Evolutionary conservation across 2,797 vertebrate species (phyloP).

Genomic region (Silurus lanzhouensis): DNA sequence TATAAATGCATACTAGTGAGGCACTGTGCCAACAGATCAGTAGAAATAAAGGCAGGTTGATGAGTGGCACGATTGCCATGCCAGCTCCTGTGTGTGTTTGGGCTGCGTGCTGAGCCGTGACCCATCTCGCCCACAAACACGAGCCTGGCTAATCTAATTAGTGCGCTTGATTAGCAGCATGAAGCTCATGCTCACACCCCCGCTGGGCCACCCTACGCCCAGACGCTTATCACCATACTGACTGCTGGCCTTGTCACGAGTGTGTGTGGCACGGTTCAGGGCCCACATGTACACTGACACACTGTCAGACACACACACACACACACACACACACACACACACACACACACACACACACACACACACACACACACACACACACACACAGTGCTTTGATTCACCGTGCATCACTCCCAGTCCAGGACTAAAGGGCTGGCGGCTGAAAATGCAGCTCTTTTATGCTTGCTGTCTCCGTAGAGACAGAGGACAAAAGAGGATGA

Average conservation of each 20-base stretch:
- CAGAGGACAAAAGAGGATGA: slow-evolving; percentile 54
- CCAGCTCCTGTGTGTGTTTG: slow-evolving; percentile 65
- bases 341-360: not conserved
- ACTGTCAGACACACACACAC: slow-evolving; percentile 29
- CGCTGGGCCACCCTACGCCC: slow-evolving; percentile 53
- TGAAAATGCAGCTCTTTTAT: slow-evolving; percentile 52
- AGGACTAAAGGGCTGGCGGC: slow-evolving; percentile 44
- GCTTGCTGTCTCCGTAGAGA: slow-evolving; percentile 55
- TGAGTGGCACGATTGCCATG: slow-evolving; percentile 57
- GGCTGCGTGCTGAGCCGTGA: slow-evolving; percentile 69
- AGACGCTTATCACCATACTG: slow-evolving; percentile 70
- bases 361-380: slow-evolving; percentile 50
- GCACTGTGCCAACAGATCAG: slow-evolving; percentile 20
- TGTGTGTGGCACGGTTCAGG: slow-evolving; percentile 51
- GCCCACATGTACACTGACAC: slow-evolving; percentile 42
- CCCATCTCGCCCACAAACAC: slow-evolving; percentile 66
- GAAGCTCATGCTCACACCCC: slow-evolving; percentile 67
- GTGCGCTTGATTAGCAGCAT: slow-evolving; percentile 73
- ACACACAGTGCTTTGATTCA: slow-evolving; percentile 77
- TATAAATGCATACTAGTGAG: slow-evolving; percentile 5
- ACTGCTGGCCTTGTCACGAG: slow-evolving; percentile 62
- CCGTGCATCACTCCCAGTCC: slow-evolving; percentile 63
- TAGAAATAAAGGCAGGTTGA: slow-evolving; percentile 24
- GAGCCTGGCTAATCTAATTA: slow-evolving; percentile 79
- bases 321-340: slow-evolving; percentile 59